A percentile compares a stretch with the other conserved stretches of the same genome.
Conservation (phyloP, 2,888 invertebrate genomes). For the Gryllus longicercus region DNA sequence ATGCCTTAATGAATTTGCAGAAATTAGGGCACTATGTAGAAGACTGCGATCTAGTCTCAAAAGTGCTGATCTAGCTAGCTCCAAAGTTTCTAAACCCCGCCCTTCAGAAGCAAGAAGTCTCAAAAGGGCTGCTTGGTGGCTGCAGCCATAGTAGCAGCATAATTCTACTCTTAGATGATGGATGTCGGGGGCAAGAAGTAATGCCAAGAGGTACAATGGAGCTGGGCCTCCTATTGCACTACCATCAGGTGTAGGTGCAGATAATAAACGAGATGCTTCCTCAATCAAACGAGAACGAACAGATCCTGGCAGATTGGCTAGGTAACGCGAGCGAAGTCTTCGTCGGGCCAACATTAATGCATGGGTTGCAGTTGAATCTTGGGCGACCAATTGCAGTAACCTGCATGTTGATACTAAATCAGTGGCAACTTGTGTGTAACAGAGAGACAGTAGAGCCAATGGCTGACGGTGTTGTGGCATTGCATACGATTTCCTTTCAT, state of each 20-base stretch:
- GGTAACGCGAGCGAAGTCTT: slow-evolving; percentile 46
- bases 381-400: slow-evolving; percentile 46
- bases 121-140: slow-evolving; percentile 48
- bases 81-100: slow-evolving; percentile 45
- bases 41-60: slow-evolving; percentile 47
- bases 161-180: slow-evolving; percentile 46
- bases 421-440: slow-evolving; percentile 47
- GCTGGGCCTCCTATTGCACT: slow-evolving; percentile 47
- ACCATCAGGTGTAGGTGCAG: slow-evolving; percentile 45
- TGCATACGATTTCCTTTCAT: neutral
- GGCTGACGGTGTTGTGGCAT: slow-evolving; percentile 45
- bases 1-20: slow-evolving; percentile 45
- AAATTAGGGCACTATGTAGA: slow-evolving; percentile 45
- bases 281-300: slow-evolving; percentile 46
- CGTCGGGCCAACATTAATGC: slow-evolving; percentile 45
- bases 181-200: slow-evolving; percentile 48
- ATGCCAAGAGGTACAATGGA: slow-evolving; percentile 46
- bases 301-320: slow-evolving; percentile 45
- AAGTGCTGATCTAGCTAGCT: slow-evolving; percentile 47
- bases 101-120: slow-evolving; percentile 47
- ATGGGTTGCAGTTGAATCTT: slow-evolving; percentile 46
- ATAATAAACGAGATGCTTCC: slow-evolving; percentile 46
- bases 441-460: slow-evolving; percentile 45
- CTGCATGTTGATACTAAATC: slow-evolving; percentile 47
- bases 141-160: slow-evolving; percentile 51